These are phyloP conservation scores for Allophyes oxyacanthae DNA, from an alignment of 2,888 invertebrate genomes.

Conservation along the genomic window DNA sequence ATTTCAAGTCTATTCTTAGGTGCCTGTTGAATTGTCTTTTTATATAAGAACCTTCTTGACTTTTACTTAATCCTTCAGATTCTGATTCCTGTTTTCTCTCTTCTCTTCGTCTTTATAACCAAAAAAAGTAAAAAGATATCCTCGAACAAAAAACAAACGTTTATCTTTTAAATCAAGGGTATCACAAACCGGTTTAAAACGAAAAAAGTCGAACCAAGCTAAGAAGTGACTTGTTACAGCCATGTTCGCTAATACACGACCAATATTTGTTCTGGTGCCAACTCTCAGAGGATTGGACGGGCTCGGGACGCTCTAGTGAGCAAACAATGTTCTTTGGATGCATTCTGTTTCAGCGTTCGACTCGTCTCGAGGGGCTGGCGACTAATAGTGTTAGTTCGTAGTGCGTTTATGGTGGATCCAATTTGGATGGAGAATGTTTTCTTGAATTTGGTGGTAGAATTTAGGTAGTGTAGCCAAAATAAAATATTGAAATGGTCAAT, in stretches of 20 bases:
- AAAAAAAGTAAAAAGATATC: slow-evolving; percentile 10
- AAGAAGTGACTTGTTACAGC: slow-evolving; percentile 77
- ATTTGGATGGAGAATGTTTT: slow-evolving; percentile 37
- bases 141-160: slow-evolving; percentile 25
- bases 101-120: neutral
- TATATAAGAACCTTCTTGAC: neutral
- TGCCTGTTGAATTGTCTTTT: too few relatives aligned
- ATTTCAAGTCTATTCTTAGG: neutral
- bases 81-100: neutral
- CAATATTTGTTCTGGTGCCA: slow-evolving; percentile 80
- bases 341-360: slow-evolving; percentile 63
- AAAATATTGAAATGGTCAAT: neutral
- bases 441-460: slow-evolving; percentile 16
- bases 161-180: slow-evolving; percentile 46
- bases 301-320: slow-evolving; percentile 68
- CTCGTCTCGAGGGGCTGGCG: slow-evolving; percentile 59
- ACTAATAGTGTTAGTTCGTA: slow-evolving; percentile 67
- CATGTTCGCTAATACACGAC: slow-evolving; percentile 78
- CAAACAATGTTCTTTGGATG: slow-evolving; percentile 80
- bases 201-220: slow-evolving; percentile 57
- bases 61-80: too few relatives aligned
- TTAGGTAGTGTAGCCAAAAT: slow-evolving; percentile 4
- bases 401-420: slow-evolving; percentile 49
- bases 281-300: slow-evolving; percentile 69
- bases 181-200: slow-evolving; percentile 51